A percentile compares a stretch with the other conserved stretches of the same genome.
Conservation (phyloP, 1,140 invertebrate species). For the Copidosoma floridanum region DNA sequence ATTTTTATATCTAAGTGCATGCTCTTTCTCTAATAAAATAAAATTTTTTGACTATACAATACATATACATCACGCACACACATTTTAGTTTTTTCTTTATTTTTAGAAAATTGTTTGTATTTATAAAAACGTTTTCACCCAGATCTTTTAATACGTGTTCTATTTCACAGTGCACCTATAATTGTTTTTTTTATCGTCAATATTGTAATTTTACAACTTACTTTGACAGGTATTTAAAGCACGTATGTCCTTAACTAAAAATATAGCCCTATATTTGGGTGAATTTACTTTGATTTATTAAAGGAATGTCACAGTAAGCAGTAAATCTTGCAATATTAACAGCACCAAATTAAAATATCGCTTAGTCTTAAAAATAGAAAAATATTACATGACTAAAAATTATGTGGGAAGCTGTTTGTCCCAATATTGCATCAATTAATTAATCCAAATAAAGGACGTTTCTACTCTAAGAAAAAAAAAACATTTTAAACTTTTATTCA, state of each 20-base stretch:
- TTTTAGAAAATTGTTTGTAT: background rate
- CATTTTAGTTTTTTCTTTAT: background rate
- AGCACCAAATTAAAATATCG: background rate
- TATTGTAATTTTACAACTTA: background rate
- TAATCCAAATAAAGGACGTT: background rate
- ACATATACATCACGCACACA: slow-evolving; percentile 3
- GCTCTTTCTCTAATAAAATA: slow-evolving; percentile 14
- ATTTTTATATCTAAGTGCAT: slow-evolving; percentile 18
- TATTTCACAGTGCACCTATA: background rate
- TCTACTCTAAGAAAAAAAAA: no score
- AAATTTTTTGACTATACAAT: slow-evolving; percentile 20
- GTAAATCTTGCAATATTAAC: slow-evolving; percentile 6
- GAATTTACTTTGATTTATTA: slow-evolving; percentile 6
- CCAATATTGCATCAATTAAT: background rate
- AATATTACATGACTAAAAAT: background rate
- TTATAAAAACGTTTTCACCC: background rate
- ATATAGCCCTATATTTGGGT: background rate
- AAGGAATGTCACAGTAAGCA: slow-evolving; percentile 2
- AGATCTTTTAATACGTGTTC: background rate
- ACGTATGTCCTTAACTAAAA: background rate
- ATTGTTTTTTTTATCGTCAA: background rate
- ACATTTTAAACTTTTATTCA: background rate
- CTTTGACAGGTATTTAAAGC: slow-evolving; percentile 1
- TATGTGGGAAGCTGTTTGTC: background rate
- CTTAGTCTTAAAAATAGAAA: background rate